These are phyloP conservation scores for Microctonus aethiopoides DNA, from an alignment of 2,888 invertebrate genomes.

Conservation along the genomic window DNA sequence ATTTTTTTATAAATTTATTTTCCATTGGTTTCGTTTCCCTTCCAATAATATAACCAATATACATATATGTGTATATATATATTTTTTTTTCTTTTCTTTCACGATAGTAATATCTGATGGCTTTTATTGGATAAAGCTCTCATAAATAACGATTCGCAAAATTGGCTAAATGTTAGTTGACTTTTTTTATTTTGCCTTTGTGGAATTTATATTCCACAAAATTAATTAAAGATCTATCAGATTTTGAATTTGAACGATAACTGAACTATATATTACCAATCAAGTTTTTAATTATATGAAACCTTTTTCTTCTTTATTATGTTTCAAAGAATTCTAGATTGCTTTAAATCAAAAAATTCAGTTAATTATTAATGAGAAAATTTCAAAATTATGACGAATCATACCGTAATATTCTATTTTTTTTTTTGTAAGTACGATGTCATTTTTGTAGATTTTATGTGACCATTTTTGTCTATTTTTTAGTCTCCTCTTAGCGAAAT, in stretches of 20 bases:
- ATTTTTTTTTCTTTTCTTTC: not conserved
- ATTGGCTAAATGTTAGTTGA: not conserved
- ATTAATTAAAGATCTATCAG: constrained; percentile 27
- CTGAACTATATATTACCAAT: constrained; percentile 17
- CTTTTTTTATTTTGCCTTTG: constrained; percentile 6
- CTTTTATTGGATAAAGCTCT: constrained; percentile 23
- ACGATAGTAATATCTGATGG: not conserved
- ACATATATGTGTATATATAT: too few species aligned
- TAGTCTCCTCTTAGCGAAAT: constrained; percentile 16
- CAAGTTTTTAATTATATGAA: not conserved
- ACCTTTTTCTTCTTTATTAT: not conserved
- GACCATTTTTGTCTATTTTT: not conserved
- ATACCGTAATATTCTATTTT: constrained; percentile 23
- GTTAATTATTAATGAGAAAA: not conserved
- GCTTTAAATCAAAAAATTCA: not conserved
- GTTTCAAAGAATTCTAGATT: not conserved
- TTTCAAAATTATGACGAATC: constrained; percentile 36
- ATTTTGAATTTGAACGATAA: not conserved
- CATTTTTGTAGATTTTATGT: constrained; percentile 18
- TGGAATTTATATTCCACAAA: constrained; percentile 14
- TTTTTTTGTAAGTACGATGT: constrained; percentile 38
- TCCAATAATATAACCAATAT: constrained; percentile 23
- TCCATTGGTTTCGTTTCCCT: not conserved
- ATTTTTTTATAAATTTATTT: not conserved
- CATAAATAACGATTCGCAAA: constrained; percentile 27